Percentiles rank a stretch among this genome's conserved stretches.
Conservation (phyloP, 2,888 invertebrate genomes). For the Macrosoma leucophasiata region DNA sequence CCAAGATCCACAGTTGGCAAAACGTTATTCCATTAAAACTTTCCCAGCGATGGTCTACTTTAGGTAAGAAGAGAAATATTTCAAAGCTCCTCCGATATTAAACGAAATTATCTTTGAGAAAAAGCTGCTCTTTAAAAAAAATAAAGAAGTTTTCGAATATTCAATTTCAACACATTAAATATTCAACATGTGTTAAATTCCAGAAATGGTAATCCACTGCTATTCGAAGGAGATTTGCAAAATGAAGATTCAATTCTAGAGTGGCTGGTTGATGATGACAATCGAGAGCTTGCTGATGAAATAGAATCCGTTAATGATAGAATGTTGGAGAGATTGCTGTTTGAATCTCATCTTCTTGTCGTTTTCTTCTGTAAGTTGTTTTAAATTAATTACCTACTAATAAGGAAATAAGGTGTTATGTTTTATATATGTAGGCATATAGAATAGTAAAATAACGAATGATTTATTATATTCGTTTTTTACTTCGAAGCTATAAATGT, state of each 20-base stretch:
- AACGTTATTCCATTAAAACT: conserved; percentile 94
- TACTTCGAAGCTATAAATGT: conserved; percentile 6
- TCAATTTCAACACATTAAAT: neutral
- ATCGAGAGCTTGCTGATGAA: conserved; percentile 93
- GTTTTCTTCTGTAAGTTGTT: conserved; percentile 90
- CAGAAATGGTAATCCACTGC: conserved; percentile 90
- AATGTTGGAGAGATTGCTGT: conserved; percentile 90
- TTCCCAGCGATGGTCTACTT: conserved; percentile 95
- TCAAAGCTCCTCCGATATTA: neutral
- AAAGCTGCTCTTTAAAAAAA: neutral
- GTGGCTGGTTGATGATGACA: conserved; percentile 95
- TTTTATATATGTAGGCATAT: too few species aligned
- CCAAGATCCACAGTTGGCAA: conserved; percentile 92
- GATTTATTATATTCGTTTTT: neutral
- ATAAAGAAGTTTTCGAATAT: neutral
- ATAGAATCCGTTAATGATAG: conserved; percentile 94
- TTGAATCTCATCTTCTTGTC: conserved; percentile 90
- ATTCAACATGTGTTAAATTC: conserved; percentile 43
- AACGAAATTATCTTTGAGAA: neutral
- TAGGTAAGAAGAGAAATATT: conserved; percentile 66
- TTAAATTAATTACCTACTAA: neutral
- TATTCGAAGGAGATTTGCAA: conserved; percentile 93
- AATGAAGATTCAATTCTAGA: conserved; percentile 94
- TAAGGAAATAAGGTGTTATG: too few species aligned
- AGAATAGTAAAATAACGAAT: too few species aligned